Evolutionary conservation across 2,113 vertebrate species (phyloP), one percentile per base, ranked within the genome.

Genomic region (Seriola quinqueradiata): DNA sequence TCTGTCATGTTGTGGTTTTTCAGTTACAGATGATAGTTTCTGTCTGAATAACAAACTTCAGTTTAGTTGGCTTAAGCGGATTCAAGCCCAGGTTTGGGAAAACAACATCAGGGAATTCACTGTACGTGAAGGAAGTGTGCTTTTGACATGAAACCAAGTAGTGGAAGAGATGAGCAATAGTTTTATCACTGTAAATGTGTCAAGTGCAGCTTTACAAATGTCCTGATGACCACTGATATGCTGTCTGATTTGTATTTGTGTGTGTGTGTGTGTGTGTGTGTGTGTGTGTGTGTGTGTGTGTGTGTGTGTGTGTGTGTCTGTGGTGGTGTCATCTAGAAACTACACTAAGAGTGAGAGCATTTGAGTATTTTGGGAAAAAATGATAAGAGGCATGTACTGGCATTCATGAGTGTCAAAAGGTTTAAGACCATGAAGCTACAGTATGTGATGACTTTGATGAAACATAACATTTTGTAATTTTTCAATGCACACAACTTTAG

Each of bases 21-120:
- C 40, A 38, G 34, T 70, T 52, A 11, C 52, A 73, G 38, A 3
- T 72, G 50, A 71, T 12, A 40, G 58, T 91, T 89, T 86, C 75
- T 54, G 16, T 74, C 50, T 61, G 23, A 86, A 23, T 12, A 11
- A 63, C 70, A 81, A 28, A 77, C 36, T 55, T 0, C 5, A 57
- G 50, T 48, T 50, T 4, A n/a, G 25, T 10, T 50, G 8, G 42
- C 19, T 42, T 42, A 58, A 70, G 60, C 59, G 38, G 58, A 77
- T 78, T 66, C 1, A 1, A 59, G 54, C 3, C 4, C 4, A 4
- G 46, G 40, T 69, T 69, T 69, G 40, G 46, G 61, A 57, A 80
- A 66, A 13, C 23, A 46, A 34, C 21, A 0, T 59, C 23, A 19
- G 55, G 74, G 67, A 77, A 50, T 54, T 70, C 34, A 28, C 23